Evolutionary conservation across 2,113 vertebrate species (phyloP).

Genomic region (Clarias macrocephalus): DNA sequence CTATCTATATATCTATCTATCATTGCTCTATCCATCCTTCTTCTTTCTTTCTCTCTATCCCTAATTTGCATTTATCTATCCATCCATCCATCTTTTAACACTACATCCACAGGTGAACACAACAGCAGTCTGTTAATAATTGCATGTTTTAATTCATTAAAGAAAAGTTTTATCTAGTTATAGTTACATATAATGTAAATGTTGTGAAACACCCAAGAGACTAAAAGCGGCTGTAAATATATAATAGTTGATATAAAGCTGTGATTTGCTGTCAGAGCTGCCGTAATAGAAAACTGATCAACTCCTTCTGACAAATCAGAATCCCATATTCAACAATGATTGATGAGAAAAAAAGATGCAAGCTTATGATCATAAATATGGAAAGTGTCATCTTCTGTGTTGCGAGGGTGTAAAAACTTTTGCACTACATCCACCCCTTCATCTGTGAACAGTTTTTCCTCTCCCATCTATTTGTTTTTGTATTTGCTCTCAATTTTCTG

Average conservation of each 20-base stretch:
- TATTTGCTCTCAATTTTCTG: background rate
- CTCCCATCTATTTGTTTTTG: constrained; percentile 6
- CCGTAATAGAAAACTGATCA: background rate
- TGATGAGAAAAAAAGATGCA: too few relatives aligned
- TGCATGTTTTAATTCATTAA: background rate
- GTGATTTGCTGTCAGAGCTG: background rate
- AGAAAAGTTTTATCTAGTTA: background rate
- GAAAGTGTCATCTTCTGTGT: background rate
- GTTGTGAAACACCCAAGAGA: too few relatives aligned
- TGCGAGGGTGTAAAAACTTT: background rate
- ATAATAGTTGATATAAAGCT: background rate
- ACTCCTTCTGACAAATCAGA: background rate
- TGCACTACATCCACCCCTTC: background rate
- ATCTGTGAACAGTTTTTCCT: background rate
- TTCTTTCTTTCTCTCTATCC: too few relatives aligned
- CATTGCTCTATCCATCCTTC: background rate
- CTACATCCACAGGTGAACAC: background rate
- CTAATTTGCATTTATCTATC: too few relatives aligned
- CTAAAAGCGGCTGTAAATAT: too few relatives aligned
- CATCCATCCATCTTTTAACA: background rate
- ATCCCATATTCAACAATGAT: too few relatives aligned
- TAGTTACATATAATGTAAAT: background rate
- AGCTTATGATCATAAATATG: background rate
- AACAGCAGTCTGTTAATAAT: background rate
- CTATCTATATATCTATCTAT: background rate